Percentiles rank a stretch among this genome's conserved stretches.
phyloP scores from a whole-genome alignment of 2,113 vertebrate species.

The Camelus dromedarius region DNA sequence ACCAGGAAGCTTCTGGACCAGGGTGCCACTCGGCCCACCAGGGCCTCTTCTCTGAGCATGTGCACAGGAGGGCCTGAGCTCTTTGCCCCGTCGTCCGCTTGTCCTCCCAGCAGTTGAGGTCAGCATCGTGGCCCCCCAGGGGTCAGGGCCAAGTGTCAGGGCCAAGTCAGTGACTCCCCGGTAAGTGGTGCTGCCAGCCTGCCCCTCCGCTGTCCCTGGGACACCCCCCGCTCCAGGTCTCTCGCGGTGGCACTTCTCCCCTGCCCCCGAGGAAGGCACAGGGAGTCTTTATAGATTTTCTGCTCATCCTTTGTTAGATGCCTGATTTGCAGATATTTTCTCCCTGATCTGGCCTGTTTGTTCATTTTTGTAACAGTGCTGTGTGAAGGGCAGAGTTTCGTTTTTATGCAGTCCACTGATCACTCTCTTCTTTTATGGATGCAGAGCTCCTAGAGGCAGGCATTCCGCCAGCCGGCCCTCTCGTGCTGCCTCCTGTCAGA shows the following conservation, averaged over 20 bases:
- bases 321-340: neutral
- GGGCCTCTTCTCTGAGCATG: neutral
- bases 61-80: neutral
- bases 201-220: too few species aligned
- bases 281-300: neutral
- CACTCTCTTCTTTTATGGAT: neutral
- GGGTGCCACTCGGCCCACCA: neutral
- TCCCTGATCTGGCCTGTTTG: neutral
- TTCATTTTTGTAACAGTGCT: neutral
- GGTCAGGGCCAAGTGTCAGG: neutral
- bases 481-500: neutral
- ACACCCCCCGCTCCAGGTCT: neutral
- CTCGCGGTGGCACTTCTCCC: neutral
- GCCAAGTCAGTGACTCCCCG: neutral
- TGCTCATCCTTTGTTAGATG: too few species aligned
- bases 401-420: neutral
- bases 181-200: neutral
- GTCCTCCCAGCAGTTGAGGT: neutral
- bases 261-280: neutral
- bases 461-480: neutral
- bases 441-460: neutral
- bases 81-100: fast-evolving
- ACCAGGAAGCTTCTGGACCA: neutral
- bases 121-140: neutral
- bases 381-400: neutral